Evolutionary conservation across 2,888 invertebrate species (phyloP), one percentile per base, ranked within the genome.

Genomic region (Globia sparganii): DNA sequence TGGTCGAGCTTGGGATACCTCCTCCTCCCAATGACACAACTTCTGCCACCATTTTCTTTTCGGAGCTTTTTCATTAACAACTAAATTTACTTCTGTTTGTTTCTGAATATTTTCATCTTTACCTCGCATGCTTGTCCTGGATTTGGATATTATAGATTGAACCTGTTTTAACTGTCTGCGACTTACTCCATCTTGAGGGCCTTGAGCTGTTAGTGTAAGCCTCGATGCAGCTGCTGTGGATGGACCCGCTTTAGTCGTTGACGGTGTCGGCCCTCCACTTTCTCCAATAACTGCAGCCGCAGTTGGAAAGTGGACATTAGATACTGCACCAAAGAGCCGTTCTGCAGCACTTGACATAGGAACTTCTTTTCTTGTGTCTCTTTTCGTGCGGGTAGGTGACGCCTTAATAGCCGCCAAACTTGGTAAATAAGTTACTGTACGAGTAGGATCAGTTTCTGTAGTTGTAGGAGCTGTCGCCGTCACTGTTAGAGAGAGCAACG

Each of bases 351-450:
- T 93, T 25, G 94, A 91, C 74, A 89, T 34, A 61, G 77, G 25
- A 37, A 56, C 79, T 78, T 88, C 84, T 28, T 34, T 72, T 31
- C 15, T 68, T 21, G 37, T 13, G 78, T 87, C 83, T 90, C 74
- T 72, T 78, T 86, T 91, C n/a, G 87, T 75, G 21, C 87, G 86
- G n/a, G 93, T 91, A 49, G 89, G 72, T 67, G 90, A 58, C 31
- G 88, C 49, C 79, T 87, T 90, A 56, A 92, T 59, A 43, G 72
- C 88, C 74, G 90, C 90, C 80, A 96, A 81, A 84, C 91, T 96
- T 70, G 96, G 96, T 84, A 96, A 92, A 88, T 94, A 96, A 15
- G 95, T 94, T 11, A 96, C 94, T 31, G 96, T 96, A 58, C 93
- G 92, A 43, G 94, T 94, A 49, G 93, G 91, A 69, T 95, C 95